These are phyloP conservation scores for Sphyrna mokarran DNA, from an alignment of 2,113 vertebrate genomes.

Conservation along the genomic window DNA sequence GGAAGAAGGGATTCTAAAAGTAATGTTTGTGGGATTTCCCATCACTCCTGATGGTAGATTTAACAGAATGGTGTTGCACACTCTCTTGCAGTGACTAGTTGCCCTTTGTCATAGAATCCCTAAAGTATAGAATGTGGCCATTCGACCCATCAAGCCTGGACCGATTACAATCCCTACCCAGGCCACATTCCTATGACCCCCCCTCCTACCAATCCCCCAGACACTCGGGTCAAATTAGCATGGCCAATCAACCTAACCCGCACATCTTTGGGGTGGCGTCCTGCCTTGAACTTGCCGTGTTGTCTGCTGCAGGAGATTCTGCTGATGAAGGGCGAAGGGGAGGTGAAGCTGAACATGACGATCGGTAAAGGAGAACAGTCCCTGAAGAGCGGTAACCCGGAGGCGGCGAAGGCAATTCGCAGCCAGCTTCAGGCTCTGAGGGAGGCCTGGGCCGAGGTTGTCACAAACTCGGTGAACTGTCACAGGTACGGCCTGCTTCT, in stretches of 20 bases:
- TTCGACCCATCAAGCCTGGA: too few species aligned
- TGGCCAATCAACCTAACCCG: too few species aligned
- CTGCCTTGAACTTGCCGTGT: background rate
- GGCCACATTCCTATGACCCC: too few species aligned
- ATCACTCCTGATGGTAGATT: background rate
- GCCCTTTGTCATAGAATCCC: too few species aligned
- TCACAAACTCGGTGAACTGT: conserved; percentile 68
- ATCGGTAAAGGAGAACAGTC: conserved; percentile 88
- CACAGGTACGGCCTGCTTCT: conserved; percentile 67
- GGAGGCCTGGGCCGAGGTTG: conserved; percentile 72
- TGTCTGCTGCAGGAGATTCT: conserved; percentile 75
- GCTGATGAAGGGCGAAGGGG: conserved; percentile 90
- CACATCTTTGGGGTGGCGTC: too few species aligned
- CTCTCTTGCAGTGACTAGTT: too few species aligned
- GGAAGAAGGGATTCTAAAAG: too few species aligned
- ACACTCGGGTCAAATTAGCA: too few species aligned
- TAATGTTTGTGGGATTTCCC: background rate
- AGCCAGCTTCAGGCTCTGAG: conserved; percentile 73
- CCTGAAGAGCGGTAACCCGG: conserved; percentile 64
- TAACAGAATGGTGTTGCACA: background rate
- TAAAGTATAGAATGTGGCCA: too few species aligned
- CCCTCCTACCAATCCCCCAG: too few species aligned
- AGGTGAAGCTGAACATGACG: conserved; percentile 90
- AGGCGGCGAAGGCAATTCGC: conserved; percentile 74
- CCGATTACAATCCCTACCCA: too few species aligned